These are phyloP conservation scores for Scaptomyza caliginosa DNA, from an alignment of 2,888 invertebrate genomes.

Conservation along the genomic window DNA sequence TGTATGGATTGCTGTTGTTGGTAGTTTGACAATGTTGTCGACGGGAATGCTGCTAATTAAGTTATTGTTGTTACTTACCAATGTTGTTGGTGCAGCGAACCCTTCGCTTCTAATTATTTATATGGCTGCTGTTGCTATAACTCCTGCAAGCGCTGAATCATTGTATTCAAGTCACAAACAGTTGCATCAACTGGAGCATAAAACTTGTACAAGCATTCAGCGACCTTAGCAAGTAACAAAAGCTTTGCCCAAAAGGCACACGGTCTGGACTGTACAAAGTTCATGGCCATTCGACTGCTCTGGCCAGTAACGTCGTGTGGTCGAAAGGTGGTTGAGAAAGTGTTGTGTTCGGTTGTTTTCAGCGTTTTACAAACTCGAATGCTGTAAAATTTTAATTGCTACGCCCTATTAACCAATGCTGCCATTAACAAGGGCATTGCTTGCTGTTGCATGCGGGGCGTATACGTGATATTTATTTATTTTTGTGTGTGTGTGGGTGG, in stretches of 20 bases:
- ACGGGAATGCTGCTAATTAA: too few relatives aligned
- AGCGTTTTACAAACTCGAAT: constrained; percentile 16
- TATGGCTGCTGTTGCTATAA: neutral
- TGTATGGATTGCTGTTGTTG: neutral
- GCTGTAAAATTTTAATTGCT: constrained; percentile 72
- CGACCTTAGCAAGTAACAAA: constrained; percentile 26
- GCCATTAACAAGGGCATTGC: constrained; percentile 36
- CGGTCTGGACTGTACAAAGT: constrained; percentile 28
- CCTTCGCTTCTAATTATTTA: neutral
- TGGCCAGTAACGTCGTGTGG: constrained; percentile 40
- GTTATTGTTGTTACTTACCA: neutral
- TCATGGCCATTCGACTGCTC: constrained; percentile 53
- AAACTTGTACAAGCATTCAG: constrained; percentile 30
- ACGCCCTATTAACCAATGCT: constrained; percentile 31
- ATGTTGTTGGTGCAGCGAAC: too few relatives aligned
- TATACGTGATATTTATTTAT: constrained; percentile 27
- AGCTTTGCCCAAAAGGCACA: constrained; percentile 2
- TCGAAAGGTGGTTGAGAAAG: neutral
- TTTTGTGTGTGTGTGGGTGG: constrained; percentile 3
- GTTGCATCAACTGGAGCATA: constrained; percentile 35
- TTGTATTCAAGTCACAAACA: constrained; percentile 3
- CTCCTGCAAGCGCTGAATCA: constrained; percentile 8
- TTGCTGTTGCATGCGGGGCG: constrained; percentile 40
- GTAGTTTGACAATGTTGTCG: neutral
- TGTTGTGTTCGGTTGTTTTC: constrained; percentile 1